Base-by-base conservation (phyloP, 2,888 invertebrate genomes). In the Lithophane ornitopus region DNA sequence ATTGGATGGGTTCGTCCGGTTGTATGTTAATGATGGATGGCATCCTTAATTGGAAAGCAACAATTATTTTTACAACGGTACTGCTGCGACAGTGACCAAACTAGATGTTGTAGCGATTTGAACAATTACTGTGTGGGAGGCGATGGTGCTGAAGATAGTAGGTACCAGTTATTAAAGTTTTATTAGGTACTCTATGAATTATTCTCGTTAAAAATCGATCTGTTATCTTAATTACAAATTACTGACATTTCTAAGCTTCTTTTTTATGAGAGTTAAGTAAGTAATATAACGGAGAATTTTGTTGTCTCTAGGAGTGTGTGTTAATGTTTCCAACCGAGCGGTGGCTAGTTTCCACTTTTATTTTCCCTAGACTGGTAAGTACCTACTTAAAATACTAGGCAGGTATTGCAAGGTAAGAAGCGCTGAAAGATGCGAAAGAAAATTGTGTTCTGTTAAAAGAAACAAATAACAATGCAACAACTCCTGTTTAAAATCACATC, bases 41-140 rank as follows among this genome's bases (percentile, higher is more conserved):
- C 75, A 87, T 87, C 77, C 76, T 86, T 79, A 88, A 84, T 87
- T 84, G 82, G 86, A 86, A 87, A 89, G 78, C 77, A 72, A 81
- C 84, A 84, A 87, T 89, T 88, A 85, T 80, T 77, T 79, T 61
- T 71, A 76, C 77, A 89, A 89, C 89, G 87, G 87, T 77, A 78
- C 73, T n/a, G n/a, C 54, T 65, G 58, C 54, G 85, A 84, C 81
- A 59, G 46, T 72, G 19, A 3, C 69, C 70, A 19, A 70, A 72
- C 54, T 72, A 62, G 69, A 67, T 46, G 61, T 52, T n/a, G 28
- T 62, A 49, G 46, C 52, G 22, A 70, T 67, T 66, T 7, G 46
- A 22, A 65, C 39, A 58, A 65, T 39, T 4, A 49, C 16, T 56
- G 68, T 14, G 58, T 81, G 63, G 81, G 68, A 71, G 58, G 58